Evolutionary conservation across 2,888 invertebrate genomes (phyloP), one percentile per base, ranked within the genome.

Genomic region (Meloe dianella): DNA sequence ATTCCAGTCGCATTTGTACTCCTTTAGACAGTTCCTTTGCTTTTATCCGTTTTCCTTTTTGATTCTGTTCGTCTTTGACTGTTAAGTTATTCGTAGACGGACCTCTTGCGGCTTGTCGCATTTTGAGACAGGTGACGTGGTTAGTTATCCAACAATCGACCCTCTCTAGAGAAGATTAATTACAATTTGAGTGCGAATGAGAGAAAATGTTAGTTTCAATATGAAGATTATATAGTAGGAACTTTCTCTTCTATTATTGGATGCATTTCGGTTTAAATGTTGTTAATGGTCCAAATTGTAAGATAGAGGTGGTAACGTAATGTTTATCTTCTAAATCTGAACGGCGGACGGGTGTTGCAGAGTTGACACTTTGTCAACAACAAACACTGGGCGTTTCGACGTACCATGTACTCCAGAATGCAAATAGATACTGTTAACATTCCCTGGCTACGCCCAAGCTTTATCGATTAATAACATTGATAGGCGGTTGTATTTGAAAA

Each of bases 391-490:
- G 78, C 77, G 78, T 74, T 69, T 72, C 74, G 71, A 68, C 71
- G 71, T 74, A 71, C 74, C 70, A 72, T 76, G 75, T 78, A 78
- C 78, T 78, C 73, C 75, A 73, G 74, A 78, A 79, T 79, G 79
- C 79, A 79, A 79, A 79, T 79, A 79, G 74, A 77, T 72, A 75
- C 67, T 78, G 78, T 79, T 78, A 79, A 79, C 78, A 78, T 75
- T 75, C 74, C 73, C 73, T 70, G 75, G 73, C 74, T 77, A 78
- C 78, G 78, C 78, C 78, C 78, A 65, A 71, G 70, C 74, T 76
- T 70, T 75, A 78, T 78, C 76, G 77, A 78, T 78, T 77, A 75
- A 77, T 77, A 73, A 73, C 68, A 72, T 73, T 68, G 74, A 72
- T 73, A 68, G 54, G 54, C 57, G 63, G 70, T 65, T 66, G 60